phyloP scores from a whole-genome alignment of 2,113 vertebrate species.

The Probosciger aterrimus region DNA sequence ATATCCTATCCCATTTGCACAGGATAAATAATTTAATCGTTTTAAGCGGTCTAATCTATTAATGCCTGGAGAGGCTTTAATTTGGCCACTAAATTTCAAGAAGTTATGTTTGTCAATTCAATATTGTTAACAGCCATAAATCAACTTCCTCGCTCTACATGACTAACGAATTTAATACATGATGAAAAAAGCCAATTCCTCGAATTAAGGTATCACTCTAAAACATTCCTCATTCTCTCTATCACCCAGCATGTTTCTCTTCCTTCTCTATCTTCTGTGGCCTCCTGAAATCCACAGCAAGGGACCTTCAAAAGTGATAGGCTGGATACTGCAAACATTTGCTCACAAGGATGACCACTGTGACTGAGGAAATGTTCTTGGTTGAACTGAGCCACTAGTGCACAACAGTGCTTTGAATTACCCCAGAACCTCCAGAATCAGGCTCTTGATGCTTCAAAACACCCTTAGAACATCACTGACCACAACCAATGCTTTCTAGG shows the following conservation, averaged over 20 bases:
- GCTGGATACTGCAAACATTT: not conserved
- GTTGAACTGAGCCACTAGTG: not conserved
- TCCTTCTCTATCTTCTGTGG: not conserved
- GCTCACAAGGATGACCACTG: not conserved
- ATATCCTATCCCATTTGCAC: not conserved
- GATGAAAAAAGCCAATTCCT: not conserved
- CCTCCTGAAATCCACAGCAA: not conserved
- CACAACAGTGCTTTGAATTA: not conserved
- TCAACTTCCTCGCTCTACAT: not conserved
- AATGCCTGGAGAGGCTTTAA: constrained; percentile 17
- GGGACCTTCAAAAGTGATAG: not conserved
- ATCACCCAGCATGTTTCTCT: not conserved
- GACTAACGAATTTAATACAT: constrained; percentile 22
- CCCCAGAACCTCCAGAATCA: not conserved
- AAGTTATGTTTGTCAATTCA: constrained; percentile 12
- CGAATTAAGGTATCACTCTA: not conserved
- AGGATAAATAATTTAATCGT: constrained; percentile 39
- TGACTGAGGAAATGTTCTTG: not conserved
- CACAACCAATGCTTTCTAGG: not conserved
- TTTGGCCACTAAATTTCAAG: constrained; percentile 45
- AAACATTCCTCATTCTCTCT: not conserved
- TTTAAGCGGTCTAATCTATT: constrained; percentile 35
- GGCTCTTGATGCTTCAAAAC: not conserved
- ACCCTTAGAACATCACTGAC: accelerated
- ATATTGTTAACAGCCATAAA: constrained; percentile 32